Conservation (phyloP, 1,140 invertebrate genomes). For the Drosophila pallidifrons region DNA sequence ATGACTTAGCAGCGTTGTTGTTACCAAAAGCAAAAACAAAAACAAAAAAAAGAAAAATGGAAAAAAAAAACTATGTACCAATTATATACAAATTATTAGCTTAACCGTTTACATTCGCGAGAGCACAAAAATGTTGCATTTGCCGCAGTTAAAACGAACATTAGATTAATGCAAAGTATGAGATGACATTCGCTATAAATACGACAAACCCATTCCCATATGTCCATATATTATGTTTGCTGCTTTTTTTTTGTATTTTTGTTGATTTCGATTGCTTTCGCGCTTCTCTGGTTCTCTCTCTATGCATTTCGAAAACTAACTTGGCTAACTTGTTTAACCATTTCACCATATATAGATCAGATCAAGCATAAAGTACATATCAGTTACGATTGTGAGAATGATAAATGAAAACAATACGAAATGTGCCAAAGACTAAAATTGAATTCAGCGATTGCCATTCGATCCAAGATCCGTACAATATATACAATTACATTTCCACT, state of each 20-base stretch:
- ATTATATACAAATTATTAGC: slow-evolving; percentile 39
- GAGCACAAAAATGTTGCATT: slow-evolving; percentile 45
- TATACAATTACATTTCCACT: not conserved
- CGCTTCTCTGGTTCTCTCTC: slow-evolving; percentile 1
- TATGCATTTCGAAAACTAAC: slow-evolving; percentile 3
- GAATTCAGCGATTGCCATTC: slow-evolving; percentile 44
- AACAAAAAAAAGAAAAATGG: slow-evolving; percentile 1
- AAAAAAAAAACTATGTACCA: slow-evolving; percentile 27
- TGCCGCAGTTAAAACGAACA: slow-evolving; percentile 26
- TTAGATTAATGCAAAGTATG: slow-evolving; percentile 3
- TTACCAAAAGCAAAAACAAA: slow-evolving; percentile 12
- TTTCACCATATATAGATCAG: slow-evolving; percentile 6
- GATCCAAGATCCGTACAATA: slow-evolving; percentile 17
- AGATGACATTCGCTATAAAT: not conserved
- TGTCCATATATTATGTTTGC: not conserved
- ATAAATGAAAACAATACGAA: slow-evolving; percentile 30
- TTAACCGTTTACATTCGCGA: slow-evolving; percentile 33
- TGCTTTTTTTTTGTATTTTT: slow-evolving; percentile 1
- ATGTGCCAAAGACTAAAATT: slow-evolving; percentile 56
- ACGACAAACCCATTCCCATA: no score
- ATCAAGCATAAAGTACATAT: slow-evolving; percentile 53
- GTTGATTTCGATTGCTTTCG: not conserved
- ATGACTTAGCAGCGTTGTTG: slow-evolving; percentile 32
- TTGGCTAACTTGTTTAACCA: slow-evolving; percentile 18
- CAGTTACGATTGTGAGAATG: slow-evolving; percentile 46